A percentile compares a stretch with the other conserved stretches of the same genome.
Conservation (phyloP, 1,140 invertebrate species). For the Streblospio benedicti region DNA sequence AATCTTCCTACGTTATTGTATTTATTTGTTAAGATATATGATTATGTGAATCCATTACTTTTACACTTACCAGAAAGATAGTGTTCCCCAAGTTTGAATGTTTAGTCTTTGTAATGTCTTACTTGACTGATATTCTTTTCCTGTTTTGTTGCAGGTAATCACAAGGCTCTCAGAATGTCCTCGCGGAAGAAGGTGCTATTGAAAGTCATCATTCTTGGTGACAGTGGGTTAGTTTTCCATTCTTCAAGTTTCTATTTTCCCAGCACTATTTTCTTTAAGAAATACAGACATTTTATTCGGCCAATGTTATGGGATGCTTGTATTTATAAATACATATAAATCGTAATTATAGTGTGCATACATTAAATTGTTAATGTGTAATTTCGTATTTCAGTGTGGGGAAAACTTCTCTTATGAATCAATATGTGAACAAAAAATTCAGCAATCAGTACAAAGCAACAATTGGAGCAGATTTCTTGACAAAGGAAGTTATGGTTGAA, state of each 20-base stretch:
- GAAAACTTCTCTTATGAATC: conserved; percentile 99
- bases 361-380: background rate
- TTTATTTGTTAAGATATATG: too few species aligned
- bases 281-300: background rate
- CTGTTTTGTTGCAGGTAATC: background rate
- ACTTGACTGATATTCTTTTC: background rate
- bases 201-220: conserved; percentile 96
- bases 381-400: conserved; percentile 60
- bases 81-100: too few species aligned
- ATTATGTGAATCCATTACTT: too few species aligned
- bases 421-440: conserved; percentile 99
- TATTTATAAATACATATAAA: background rate
- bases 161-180: background rate
- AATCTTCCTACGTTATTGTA: too few species aligned
- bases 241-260: background rate
- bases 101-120: too few species aligned
- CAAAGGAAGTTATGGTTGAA: conserved; percentile 97
- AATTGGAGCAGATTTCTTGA: conserved; percentile 98
- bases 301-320: background rate
- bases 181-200: conserved; percentile 87
- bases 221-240: conserved; percentile 66
- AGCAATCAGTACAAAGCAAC: conserved; percentile 99
- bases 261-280: background rate
- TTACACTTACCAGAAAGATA: too few species aligned
- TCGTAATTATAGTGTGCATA: background rate